Percentiles rank a stretch among this genome's conserved stretches.
Conservation (phyloP, 2,113 vertebrate species). For the Campylomormyrus numenius region DNA sequence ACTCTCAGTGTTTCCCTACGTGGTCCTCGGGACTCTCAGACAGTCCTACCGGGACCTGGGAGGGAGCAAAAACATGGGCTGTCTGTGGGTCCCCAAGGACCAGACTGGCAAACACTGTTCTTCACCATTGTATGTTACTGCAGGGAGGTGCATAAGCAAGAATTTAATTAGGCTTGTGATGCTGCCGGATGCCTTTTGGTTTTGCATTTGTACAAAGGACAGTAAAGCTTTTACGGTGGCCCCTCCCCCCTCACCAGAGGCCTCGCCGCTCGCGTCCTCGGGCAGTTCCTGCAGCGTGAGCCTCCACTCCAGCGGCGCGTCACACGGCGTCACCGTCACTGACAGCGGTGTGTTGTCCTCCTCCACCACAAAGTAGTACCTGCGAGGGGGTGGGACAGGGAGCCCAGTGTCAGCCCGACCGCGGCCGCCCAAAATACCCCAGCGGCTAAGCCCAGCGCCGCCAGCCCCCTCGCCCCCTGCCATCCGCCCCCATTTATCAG, state of each 20-base stretch:
- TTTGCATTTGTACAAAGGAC: neutral
- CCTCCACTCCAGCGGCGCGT: constrained; percentile 92
- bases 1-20: too few relatives aligned
- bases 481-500: neutral
- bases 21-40: neutral
- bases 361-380: constrained; percentile 96
- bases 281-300: constrained; percentile 90
- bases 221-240: neutral
- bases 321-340: constrained; percentile 90
- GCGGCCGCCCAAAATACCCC: neutral
- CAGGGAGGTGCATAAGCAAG: neutral
- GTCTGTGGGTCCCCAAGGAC: neutral
- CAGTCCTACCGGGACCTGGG: neutral
- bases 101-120: neutral
- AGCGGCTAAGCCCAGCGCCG: neutral
- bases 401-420: neutral
- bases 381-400: constrained; percentile 38
- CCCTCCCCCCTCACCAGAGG: constrained; percentile 70
- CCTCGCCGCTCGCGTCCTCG: constrained; percentile 82
- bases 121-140: neutral
- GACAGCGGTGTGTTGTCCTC: constrained; percentile 95
- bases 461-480: neutral
- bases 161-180: neutral
- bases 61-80: neutral
- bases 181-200: neutral